Base-by-base conservation (phyloP, 1,140 invertebrate genomes). In the Magallana gigas region DNA sequence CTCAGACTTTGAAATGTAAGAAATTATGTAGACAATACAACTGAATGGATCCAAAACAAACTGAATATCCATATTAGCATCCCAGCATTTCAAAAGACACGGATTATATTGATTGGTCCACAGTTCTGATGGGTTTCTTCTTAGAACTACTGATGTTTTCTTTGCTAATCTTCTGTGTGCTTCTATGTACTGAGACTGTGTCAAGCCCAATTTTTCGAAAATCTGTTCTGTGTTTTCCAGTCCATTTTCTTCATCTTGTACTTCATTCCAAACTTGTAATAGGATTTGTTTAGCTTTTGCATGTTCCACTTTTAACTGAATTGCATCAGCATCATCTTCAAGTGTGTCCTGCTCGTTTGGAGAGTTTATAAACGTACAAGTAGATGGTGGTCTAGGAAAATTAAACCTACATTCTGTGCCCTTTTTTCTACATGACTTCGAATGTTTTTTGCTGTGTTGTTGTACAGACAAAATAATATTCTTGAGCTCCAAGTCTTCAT, bases 351-450 rank as follows among this genome's bases (percentile, higher is more conserved):
- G 3, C 36, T 48, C 83, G 14, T 14, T 9, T 18, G 83, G 64
- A 18, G 16, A 23, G 8, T 57, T n/a, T n/a, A 88, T 85, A 64
- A 85, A 88, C 68, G 84, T 85, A 14, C 64, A 9, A 4, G 14
- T 64, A 36, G 87, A 85, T 9, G 88, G 88, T 29, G 85, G 88
- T 87, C 82, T 84, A 3, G 88, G 85, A 29, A 87, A 85, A 59
- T 85, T 87, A 83, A 87, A 87, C 11, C 85, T 29, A 82, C 85
- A 86, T 8, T 58, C 18, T 62, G 68, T 80, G n/a, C 88, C 85
- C 57, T 84, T 76, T 76, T 89, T 86, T 48, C 36, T 84, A 56
- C 85, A 86, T 29, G 80, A 85, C 56, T 82, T 85, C 7, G 83
- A 76, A 68, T 85, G 68, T 23, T 62, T 83, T 36, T 88, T 84